These are phyloP conservation scores for Cinclus cinclus DNA, from an alignment of 2,113 vertebrate species.

Conservation along the genomic window DNA sequence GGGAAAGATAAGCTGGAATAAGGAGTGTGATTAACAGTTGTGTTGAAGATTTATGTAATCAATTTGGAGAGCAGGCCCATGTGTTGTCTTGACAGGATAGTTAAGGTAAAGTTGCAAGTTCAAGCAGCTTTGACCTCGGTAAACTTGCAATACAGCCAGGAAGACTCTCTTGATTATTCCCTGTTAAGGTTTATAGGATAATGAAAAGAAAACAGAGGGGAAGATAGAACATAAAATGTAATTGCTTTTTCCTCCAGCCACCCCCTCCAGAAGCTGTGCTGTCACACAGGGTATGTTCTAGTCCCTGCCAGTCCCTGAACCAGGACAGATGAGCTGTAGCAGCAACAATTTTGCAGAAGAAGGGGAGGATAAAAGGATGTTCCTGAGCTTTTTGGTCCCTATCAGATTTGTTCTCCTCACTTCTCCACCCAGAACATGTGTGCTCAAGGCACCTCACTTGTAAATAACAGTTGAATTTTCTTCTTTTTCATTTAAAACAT, in stretches of 20 bases:
- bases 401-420: background rate
- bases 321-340: background rate
- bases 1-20: conserved; percentile 27
- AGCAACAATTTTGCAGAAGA: background rate
- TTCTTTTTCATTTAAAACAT: background rate
- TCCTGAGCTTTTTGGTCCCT: background rate
- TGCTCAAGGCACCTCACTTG: background rate
- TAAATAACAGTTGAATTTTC: background rate
- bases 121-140: conserved; percentile 17
- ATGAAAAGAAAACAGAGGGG: conserved; percentile 17
- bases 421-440: background rate
- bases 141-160: background rate
- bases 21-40: conserved; percentile 16
- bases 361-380: background rate
- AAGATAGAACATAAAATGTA: conserved; percentile 25
- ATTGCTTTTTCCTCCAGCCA: conserved; percentile 10
- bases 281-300: background rate
- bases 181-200: conserved; percentile 22
- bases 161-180: conserved; percentile 21
- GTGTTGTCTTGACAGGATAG: background rate
- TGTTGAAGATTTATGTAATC: conserved; percentile 22
- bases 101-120: conserved; percentile 26
- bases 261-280: background rate
- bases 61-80: conserved; percentile 3
- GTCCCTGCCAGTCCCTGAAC: background rate